Conservation (phyloP, 2,888 invertebrate species). For the Leucania comma region DNA sequence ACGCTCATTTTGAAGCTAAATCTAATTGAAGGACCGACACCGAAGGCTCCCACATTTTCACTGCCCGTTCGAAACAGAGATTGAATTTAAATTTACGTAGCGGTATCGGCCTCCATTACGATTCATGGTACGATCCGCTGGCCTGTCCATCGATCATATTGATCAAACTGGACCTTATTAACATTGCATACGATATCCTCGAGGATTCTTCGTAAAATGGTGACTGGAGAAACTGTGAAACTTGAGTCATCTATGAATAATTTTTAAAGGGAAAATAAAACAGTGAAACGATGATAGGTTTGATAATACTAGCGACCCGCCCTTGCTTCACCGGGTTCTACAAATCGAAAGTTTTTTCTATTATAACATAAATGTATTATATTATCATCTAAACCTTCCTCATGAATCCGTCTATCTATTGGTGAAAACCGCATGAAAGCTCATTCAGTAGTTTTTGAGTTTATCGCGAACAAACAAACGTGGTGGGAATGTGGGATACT, state of each 20-base stretch:
- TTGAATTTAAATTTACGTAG: conserved; percentile 89
- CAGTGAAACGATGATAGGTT: background rate
- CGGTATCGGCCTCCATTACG: conserved; percentile 85
- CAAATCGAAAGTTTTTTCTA: too few relatives aligned
- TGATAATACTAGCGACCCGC: too few relatives aligned
- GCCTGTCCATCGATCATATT: conserved; percentile 83
- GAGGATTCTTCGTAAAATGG: conserved; percentile 63
- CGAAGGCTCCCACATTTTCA: conserved; percentile 87
- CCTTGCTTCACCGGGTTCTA: too few relatives aligned
- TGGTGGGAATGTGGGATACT: too few relatives aligned
- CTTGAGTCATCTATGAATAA: conserved; percentile 52
- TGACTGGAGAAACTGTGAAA: conserved; percentile 53
- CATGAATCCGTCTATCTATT: too few relatives aligned
- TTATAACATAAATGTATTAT: too few relatives aligned
- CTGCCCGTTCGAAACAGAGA: conserved; percentile 81
- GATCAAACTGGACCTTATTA: conserved; percentile 74
- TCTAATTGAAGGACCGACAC: conserved; percentile 83
- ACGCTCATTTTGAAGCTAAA: conserved; percentile 86
- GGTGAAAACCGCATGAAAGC: too few relatives aligned
- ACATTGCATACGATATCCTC: conserved; percentile 64
- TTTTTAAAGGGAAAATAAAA: conserved; percentile 39
- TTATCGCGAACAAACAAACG: too few relatives aligned
- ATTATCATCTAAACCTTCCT: too few relatives aligned
- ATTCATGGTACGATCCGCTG: conserved; percentile 80
- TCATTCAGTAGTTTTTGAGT: too few relatives aligned